phyloP scores from a whole-genome alignment of 2,113 vertebrate species.

The Brachypteracias leptosomus region DNA sequence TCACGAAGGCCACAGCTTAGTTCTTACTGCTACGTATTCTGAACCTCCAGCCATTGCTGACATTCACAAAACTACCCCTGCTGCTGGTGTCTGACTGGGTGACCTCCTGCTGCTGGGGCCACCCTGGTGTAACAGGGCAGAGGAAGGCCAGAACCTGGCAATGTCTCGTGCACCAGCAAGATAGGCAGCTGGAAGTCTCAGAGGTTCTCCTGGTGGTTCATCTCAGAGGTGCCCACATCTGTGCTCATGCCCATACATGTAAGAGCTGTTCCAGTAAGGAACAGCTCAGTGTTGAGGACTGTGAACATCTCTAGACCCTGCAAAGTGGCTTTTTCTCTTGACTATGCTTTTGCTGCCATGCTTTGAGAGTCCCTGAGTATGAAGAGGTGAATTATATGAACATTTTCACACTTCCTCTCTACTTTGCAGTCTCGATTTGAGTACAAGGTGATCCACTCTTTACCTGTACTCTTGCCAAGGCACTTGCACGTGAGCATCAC shows the following conservation, averaged over 20 bases:
- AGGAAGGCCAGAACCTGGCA: background rate
- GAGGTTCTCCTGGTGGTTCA: background rate
- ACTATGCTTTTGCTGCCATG: background rate
- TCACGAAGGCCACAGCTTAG: background rate
- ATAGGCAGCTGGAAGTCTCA: background rate
- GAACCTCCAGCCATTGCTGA: background rate
- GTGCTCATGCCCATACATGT: rapidly evolving
- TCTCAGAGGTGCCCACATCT: background rate
- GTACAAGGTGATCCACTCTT: background rate
- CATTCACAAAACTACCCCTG: background rate
- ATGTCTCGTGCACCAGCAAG: background rate
- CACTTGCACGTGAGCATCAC: background rate
- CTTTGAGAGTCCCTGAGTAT: background rate
- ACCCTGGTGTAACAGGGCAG: too few relatives aligned
- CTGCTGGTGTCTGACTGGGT: background rate
- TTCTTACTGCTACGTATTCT: slow-evolving; percentile 10
- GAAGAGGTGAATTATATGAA: background rate
- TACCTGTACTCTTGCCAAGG: background rate
- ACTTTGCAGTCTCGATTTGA: background rate
- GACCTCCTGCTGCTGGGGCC: background rate
- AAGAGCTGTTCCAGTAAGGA: background rate
- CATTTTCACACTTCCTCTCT: background rate
- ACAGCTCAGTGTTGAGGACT: background rate
- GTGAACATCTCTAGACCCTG: background rate
- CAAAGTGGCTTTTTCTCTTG: background rate